Percentiles rank a stretch among this genome's conserved stretches.
Evolutionary conservation across 2,888 invertebrate genomes (phyloP).

Genomic region (Xanthorhoe designata): DNA sequence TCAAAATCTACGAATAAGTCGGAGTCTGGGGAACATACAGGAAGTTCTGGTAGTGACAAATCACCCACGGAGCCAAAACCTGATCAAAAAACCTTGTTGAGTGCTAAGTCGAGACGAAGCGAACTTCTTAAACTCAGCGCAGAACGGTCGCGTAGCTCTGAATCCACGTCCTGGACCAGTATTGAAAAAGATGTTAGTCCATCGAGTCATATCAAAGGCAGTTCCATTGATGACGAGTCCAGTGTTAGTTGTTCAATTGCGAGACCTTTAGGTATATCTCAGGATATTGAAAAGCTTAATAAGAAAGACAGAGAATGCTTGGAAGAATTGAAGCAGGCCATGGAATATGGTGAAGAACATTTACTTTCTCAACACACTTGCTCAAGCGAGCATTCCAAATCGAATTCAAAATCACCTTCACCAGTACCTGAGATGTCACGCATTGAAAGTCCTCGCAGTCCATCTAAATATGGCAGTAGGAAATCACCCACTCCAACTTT

Average conservation of each 20-base stretch:
- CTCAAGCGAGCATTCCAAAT: constrained; percentile 80
- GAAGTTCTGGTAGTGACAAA: constrained; percentile 77
- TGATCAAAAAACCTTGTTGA: constrained; percentile 69
- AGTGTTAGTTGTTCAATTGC: constrained; percentile 93
- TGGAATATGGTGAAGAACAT: constrained; percentile 84
- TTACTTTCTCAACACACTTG: constrained; percentile 73
- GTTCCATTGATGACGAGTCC: constrained; percentile 89
- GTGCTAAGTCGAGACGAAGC: constrained; percentile 80
- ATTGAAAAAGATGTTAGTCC: constrained; percentile 90
- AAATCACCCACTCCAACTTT: constrained; percentile 86
- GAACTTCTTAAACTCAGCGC: constrained; percentile 88
- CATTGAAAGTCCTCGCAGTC: constrained; percentile 78
- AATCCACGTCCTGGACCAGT: constrained; percentile 92
- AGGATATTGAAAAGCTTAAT: constrained; percentile 88
- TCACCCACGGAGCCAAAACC: constrained; percentile 74
- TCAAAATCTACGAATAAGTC: constrained; percentile 72
- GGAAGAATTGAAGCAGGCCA: constrained; percentile 85
- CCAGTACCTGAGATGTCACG: constrained; percentile 72
- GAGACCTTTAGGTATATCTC: constrained; percentile 91
- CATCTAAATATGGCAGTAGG: constrained; percentile 70
- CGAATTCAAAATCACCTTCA: constrained; percentile 76
- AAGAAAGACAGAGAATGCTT: constrained; percentile 87
- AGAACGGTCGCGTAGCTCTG: constrained; percentile 92
- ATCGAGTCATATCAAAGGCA: constrained; percentile 87
- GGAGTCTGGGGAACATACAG: constrained; percentile 76